Evolutionary conservation across 2,113 vertebrate genomes (phyloP), one percentile per base, ranked within the genome.

Genomic region (Chaetura pelagica): DNA sequence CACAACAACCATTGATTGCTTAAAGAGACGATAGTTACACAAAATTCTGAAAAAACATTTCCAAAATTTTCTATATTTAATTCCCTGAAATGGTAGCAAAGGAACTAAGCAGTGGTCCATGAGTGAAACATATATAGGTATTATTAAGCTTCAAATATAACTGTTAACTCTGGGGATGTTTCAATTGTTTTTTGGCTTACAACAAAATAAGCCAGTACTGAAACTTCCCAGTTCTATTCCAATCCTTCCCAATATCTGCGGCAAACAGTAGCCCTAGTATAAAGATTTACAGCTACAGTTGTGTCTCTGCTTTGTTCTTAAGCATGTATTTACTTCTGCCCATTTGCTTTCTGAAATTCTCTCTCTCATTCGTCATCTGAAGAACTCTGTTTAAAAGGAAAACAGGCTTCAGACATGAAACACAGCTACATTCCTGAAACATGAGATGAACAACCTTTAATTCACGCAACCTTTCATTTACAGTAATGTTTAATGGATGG

Each of bases 371-470:
- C 98, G 96, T 98, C 97, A 95, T 97, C 95, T 92, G 81, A 95
- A 87, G 89, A 90, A 91, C 59, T 85, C 58, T 6, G 3, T 97
- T 91, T 96, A 78, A 93, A 97, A 96, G 78, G 95, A 97, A 96
- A 96, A 86, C 78, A 97, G 96, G 94, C 97, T 96, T 97, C 84
- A 95, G 85, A 97, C 87, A 92, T 93, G 93, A 98, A 97, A 97
- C 97, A 94, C 91, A 97, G 84, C 96, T 97, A 97, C 98, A 98
- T 98, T 98, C 97, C 98, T 98, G 97, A 98, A 95, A 96, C 97
- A 97, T 98, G 97, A 98, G 96, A 97, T 91, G 91, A 95, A 97
- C 97, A 98, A 97, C 97, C 97, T 98, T 98, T 98, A 98, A 98
- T 98, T 98, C 98, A 90, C 29, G 61, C 83, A 95, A 93, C 91